Percentiles rank a stretch among this genome's conserved stretches.
These are phyloP conservation scores for Anthonomus grandis DNA, from an alignment of 1,140 invertebrate species.

Conservation along the genomic window DNA sequence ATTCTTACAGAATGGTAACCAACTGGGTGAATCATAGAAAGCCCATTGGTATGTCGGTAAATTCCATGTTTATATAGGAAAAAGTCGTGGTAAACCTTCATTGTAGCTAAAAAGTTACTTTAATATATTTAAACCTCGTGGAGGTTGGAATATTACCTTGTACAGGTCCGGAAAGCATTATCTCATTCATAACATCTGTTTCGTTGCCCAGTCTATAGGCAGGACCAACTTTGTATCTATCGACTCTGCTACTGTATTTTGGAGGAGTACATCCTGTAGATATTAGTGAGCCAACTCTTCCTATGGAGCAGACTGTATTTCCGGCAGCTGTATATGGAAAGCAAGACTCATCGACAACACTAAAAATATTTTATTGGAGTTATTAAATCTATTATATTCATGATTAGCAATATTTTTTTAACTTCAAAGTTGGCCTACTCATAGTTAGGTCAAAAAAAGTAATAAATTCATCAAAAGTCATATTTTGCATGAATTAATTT, in stretches of 20 bases:
- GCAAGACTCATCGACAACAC: constrained; percentile 76
- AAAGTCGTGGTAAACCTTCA: constrained; percentile 86
- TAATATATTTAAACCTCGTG: constrained; percentile 1
- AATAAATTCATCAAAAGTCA: too few species aligned
- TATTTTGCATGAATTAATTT: too few species aligned
- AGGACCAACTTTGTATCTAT: constrained; percentile 75
- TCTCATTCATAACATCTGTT: constrained; percentile 89
- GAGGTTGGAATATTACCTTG: too few species aligned
- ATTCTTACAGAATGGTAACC: constrained; percentile 89
- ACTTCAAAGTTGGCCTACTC: not conserved
- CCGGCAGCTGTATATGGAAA: constrained; percentile 71
- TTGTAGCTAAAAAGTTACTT: constrained; percentile 68
- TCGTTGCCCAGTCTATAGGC: constrained; percentile 76
- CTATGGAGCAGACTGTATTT: constrained; percentile 57
- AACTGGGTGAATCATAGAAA: constrained; percentile 54
- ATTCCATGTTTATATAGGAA: constrained; percentile 83
- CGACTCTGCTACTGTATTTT: constrained; percentile 52
- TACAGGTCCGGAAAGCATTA: constrained; percentile 86
- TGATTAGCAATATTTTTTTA: not conserved
- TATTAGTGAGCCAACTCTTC: constrained; percentile 51
- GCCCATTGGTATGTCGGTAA: constrained; percentile 65
- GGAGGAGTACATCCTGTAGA: constrained; percentile 55
- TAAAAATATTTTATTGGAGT: constrained; percentile 41
- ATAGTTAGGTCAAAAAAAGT: too few species aligned
- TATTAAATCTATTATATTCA: not conserved